phyloP scores from a whole-genome alignment of 2,797 vertebrate genomes.

The Philypnodon macrostomus region DNA sequence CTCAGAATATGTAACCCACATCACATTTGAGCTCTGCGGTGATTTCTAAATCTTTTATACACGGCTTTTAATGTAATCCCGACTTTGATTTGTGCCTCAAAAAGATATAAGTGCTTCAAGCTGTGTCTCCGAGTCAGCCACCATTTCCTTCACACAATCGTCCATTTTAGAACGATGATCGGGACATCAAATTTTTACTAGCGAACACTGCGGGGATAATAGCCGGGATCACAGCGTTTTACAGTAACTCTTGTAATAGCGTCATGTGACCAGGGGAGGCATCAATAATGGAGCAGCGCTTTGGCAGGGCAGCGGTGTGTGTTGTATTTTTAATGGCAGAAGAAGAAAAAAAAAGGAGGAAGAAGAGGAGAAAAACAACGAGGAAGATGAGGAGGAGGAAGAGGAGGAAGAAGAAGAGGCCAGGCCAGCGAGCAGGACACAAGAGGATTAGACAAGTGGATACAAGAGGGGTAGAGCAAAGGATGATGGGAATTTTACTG shows the following conservation, averaged over 20 bases:
- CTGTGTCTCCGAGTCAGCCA: neutral
- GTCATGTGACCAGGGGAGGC: constrained; percentile 1
- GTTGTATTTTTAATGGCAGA: constrained; percentile 30
- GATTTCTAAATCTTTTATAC: neutral
- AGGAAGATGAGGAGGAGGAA: neutral
- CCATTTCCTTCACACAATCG: neutral
- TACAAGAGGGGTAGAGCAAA: constrained; percentile 12
- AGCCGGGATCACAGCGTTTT: constrained; percentile 1
- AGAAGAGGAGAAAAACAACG: constrained; percentile 7
- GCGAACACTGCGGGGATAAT: neutral
- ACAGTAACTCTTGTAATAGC: constrained; percentile 3
- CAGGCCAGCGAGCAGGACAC: constrained; percentile 5
- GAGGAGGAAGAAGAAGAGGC: constrained; percentile 13
- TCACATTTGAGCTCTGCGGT: no score
- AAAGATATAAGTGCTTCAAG: neutral
- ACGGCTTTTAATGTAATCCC: neutral
- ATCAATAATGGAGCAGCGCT: constrained; percentile 31
- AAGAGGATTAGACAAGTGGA: constrained; percentile 14
- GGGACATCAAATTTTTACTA: neutral
- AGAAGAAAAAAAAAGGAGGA: constrained; percentile 7
- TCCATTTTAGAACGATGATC: neutral
- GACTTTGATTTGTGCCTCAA: neutral
- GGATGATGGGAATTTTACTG: constrained; percentile 31
- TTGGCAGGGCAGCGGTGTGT: constrained; percentile 8
- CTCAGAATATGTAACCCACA: no score